Base-by-base conservation (phyloP, 1,140 invertebrate genomes). In the Phthorimaea operculella region DNA sequence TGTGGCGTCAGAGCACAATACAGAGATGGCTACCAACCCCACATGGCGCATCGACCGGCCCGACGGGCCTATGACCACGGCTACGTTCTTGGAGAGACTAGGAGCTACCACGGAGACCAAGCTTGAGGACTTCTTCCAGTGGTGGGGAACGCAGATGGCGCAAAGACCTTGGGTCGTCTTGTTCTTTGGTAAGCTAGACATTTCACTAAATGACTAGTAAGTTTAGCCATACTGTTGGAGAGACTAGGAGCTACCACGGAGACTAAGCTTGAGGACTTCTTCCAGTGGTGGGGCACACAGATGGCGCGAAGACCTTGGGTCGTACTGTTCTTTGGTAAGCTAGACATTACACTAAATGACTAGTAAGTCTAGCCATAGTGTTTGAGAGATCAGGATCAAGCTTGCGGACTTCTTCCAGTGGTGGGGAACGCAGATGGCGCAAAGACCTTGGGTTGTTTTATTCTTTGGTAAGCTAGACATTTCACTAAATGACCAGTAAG, bases 391-490 rank as follows among this genome's bases (percentile, higher is more conserved):
- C 94, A 18, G 95, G 94, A 88, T 88, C 52, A 87, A 89, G 55
- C 79, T 98, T 45, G 91, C 95, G 69, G 83, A 88, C 34, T 89
- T 92, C 66, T 98, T 98, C 84, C 90, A 90, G 52, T 87, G 84
- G 59, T 96, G 93, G 93, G 96, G 95, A 2, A 90, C 86, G 42
- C 89, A 90, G 5, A 98, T 95, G 85, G 95, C 97, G 0, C 88
- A 87, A 33, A 86, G 91, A 64, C 95, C 96, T 0, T 91, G 91
- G 89, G 59, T 90, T 4, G 90, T 98, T 2, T 79, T 99, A 4
- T 86, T 93, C 17, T 57, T 92, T 15, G 93, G 93, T 66, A 58
- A 76, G 57, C n/a, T n/a, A n/a, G n/a, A n/a, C n/a, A n/a, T n/a
- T n/a, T n/a, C 81, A 62, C n/a, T n/a, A n/a, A n/a, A n/a, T n/a